Base-by-base conservation (phyloP, 2,797 vertebrate species). In the Pseudotriccus pelzelni region DNA sequence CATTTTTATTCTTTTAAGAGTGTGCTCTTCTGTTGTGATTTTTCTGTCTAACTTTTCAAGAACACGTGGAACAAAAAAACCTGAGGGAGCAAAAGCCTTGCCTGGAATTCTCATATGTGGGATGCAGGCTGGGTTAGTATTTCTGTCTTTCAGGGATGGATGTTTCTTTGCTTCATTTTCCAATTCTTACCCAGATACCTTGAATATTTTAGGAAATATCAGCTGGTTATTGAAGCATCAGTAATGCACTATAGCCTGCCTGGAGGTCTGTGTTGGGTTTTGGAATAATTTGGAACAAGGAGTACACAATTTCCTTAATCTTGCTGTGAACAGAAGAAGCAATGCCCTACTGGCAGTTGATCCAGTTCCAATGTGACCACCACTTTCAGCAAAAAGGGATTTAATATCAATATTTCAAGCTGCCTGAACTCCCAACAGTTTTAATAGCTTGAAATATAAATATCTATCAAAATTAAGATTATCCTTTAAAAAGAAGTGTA, bases 11-110 rank as follows among this genome's bases (percentile, higher is more conserved):
- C 37, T 53, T 0, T 39, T 50, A 23, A 15, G n/a, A 68, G 9
- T 0, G 3, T 46, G 13, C 43, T 63, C 43, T 80, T 72, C 25
- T 50, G 12, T 64, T 72, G 37, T 67, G 34, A 15, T 22, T 77
- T 72, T 80, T 47, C 32, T 37, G 25, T 18, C 3, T n/a, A 43
- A 19, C 8, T 82, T 60, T 79, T 64, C 17, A 32, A 24, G 34
- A 79, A 16, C 2, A 5, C 3, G 2, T 2, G 2, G 25, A 70
- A 20, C 1, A 8, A 74, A 74, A 76, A 47, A 52, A n/a, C 0
- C 4, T 19, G 6, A 5, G 5, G 22, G 22, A 67, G 21, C 4
- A 64, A 70, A 91, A 68, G 23, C 13, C 39, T 56, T 37, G 3
- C 15, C 17, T 78, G 30, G 10, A 72, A 63, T 25, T 69, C 18